Percentiles rank a stretch among this genome's conserved stretches.
These are phyloP conservation scores for Amphilophus citrinellus DNA, from an alignment of 2,113 vertebrate genomes.

Conservation along the genomic window DNA sequence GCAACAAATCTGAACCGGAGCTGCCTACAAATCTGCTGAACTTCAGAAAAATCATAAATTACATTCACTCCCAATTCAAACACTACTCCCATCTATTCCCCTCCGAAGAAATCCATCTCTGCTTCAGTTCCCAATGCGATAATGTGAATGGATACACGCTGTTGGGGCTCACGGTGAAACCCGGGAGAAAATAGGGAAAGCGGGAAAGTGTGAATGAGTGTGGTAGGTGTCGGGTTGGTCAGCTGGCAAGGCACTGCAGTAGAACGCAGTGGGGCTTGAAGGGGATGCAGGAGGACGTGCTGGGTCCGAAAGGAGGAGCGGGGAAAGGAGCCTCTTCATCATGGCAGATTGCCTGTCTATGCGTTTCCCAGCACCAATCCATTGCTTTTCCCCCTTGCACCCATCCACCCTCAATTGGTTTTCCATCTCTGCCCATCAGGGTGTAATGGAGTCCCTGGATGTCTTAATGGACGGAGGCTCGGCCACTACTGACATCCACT, in stretches of 20 bases:
- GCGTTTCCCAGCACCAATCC: constrained; percentile 56
- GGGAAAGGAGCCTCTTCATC: constrained; percentile 76
- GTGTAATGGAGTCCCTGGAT: constrained; percentile 76
- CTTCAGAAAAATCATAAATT: constrained; percentile 36
- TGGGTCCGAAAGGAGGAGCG: constrained; percentile 49
- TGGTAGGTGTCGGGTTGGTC: constrained; percentile 51
- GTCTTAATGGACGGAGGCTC: constrained; percentile 73
- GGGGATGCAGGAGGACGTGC: constrained; percentile 72
- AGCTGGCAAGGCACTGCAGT: constrained; percentile 27
- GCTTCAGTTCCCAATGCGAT: constrained; percentile 25
- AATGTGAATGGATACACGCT: constrained; percentile 16
- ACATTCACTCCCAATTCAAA: constrained; percentile 10
- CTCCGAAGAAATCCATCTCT: constrained; percentile 28
- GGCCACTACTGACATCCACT: constrained; percentile 51
- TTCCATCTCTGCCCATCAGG: constrained; percentile 76
- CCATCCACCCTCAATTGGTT: constrained; percentile 74
- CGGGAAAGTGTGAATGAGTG: constrained; percentile 8
- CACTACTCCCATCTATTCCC: neutral
- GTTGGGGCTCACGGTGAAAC: neutral
- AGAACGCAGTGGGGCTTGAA: constrained; percentile 75
- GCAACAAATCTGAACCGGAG: neutral
- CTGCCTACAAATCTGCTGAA: constrained; percentile 30
- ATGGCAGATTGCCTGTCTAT: constrained; percentile 82
- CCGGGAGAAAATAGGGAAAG: neutral
- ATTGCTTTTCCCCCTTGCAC: constrained; percentile 53